A percentile compares a stretch with the other conserved stretches of the same genome.
Evolutionary conservation across 2,797 vertebrate species (phyloP).

Genomic region (Danio albolineatus): DNA sequence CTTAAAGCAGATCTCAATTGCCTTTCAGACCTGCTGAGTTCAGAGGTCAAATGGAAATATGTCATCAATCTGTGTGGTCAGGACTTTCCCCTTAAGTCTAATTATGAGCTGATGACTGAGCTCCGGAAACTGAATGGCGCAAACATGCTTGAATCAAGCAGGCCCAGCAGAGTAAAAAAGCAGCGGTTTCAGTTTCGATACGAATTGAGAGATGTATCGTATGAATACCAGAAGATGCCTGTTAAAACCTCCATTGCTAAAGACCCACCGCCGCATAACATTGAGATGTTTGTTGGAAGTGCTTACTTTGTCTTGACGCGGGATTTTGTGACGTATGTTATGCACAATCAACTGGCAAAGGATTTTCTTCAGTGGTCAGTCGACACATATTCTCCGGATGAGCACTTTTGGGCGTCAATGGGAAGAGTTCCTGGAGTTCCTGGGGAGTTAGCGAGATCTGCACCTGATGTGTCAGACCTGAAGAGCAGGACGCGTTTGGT

Average conservation of each 20-base stretch:
- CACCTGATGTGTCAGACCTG: conserved; percentile 87
- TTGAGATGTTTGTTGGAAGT: conserved; percentile 90
- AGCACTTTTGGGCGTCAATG: conserved; percentile 94
- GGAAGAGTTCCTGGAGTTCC: conserved; percentile 86
- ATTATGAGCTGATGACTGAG: conserved; percentile 85
- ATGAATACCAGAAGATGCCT: conserved; percentile 82
- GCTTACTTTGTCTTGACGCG: conserved; percentile 90
- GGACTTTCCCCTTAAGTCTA: conserved; percentile 91
- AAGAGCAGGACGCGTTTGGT: conserved; percentile 92
- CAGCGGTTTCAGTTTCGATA: conserved; percentile 86
- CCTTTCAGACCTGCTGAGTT: conserved; percentile 86
- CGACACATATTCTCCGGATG: conserved; percentile 93
- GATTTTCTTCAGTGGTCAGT: conserved; percentile 90
- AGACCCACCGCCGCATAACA: conserved; percentile 79
- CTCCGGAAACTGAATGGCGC: conserved; percentile 82
- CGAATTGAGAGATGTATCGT: conserved; percentile 81
- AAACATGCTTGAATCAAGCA: conserved; percentile 90
- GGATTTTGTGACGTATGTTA: conserved; percentile 81
- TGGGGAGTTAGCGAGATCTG: conserved; percentile 79
- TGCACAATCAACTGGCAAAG: conserved; percentile 74
- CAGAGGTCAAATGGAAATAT: conserved; percentile 88
- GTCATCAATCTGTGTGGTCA: conserved; percentile 94
- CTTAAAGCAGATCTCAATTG: conserved; percentile 94
- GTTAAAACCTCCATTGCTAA: conserved; percentile 82
- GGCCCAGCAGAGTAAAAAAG: conserved; percentile 83